Evolutionary conservation across 2,113 vertebrate genomes (phyloP).

Genomic region (Dolichotis patagonum): DNA sequence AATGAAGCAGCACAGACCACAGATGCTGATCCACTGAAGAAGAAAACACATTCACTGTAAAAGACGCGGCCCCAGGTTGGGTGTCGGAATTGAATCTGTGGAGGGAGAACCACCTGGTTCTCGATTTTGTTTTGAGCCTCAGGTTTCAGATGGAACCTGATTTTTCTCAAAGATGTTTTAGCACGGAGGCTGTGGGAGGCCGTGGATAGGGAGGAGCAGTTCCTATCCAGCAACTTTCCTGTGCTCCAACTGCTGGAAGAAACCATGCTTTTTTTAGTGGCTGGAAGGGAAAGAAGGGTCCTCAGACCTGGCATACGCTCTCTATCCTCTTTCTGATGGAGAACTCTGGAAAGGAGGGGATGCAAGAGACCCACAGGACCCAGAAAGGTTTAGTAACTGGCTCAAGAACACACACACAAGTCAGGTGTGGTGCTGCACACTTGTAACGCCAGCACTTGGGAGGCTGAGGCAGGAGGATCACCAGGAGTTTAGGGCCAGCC

Average conservation of each 20-base stretch:
- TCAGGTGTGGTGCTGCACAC: background rate
- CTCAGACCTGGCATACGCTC: background rate
- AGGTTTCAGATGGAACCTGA: slow-evolving; percentile 45
- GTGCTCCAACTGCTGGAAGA: background rate
- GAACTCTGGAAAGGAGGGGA: background rate
- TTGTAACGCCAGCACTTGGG: background rate
- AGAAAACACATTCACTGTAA: slow-evolving; percentile 13
- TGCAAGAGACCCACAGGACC: background rate
- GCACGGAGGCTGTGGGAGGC: background rate
- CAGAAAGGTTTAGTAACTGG: background rate
- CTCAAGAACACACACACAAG: background rate
- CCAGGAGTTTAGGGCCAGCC: background rate
- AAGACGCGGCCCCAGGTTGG: background rate
- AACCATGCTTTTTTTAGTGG: background rate
- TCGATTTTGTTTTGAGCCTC: slow-evolving; percentile 50
- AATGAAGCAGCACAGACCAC: background rate
- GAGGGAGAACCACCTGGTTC: slow-evolving; percentile 17
- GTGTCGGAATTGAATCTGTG: background rate
- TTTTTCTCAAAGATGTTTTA: background rate
- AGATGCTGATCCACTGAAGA: slow-evolving; percentile 42
- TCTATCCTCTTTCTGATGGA: background rate
- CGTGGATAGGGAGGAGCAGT: background rate
- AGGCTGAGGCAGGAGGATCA: background rate
- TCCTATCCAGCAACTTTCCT: background rate
- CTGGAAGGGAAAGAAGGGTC: background rate